These are phyloP conservation scores for Nesogale talazaci DNA, from an alignment of 2,113 vertebrate genomes.

Conservation along the genomic window DNA sequence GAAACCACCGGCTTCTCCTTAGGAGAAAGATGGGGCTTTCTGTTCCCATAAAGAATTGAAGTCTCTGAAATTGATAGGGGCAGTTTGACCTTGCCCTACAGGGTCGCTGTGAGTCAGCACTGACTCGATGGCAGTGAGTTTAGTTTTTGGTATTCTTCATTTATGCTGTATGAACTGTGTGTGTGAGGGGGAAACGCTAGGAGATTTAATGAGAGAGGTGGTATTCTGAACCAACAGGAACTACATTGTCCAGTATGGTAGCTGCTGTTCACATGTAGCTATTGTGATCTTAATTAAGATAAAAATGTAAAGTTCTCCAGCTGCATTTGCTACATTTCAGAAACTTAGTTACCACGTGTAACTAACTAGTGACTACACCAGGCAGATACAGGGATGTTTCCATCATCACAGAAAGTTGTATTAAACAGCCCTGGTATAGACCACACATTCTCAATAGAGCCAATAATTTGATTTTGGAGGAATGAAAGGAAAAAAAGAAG, in stretches of 20 bases:
- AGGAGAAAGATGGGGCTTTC: too few species aligned
- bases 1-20: too few species aligned
- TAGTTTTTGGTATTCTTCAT: neutral
- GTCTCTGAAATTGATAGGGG: too few species aligned
- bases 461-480: neutral
- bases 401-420: neutral
- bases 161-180: neutral
- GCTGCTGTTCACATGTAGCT: neutral
- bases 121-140: too few species aligned
- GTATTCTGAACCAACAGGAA: neutral
- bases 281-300: conserved; percentile 55
- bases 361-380: neutral
- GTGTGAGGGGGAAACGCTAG: neutral
- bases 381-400: neutral
- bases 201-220: conserved; percentile 41
- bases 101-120: too few species aligned
- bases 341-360: neutral
- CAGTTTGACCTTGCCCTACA: too few species aligned
- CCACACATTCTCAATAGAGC: neutral
- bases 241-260: neutral
- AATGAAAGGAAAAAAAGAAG: neutral
- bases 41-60: too few species aligned
- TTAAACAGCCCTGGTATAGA: neutral
- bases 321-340: neutral
- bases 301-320: neutral